Base-by-base conservation (phyloP, 1,140 invertebrate species). In the Tetramorium alpestre region DNA sequence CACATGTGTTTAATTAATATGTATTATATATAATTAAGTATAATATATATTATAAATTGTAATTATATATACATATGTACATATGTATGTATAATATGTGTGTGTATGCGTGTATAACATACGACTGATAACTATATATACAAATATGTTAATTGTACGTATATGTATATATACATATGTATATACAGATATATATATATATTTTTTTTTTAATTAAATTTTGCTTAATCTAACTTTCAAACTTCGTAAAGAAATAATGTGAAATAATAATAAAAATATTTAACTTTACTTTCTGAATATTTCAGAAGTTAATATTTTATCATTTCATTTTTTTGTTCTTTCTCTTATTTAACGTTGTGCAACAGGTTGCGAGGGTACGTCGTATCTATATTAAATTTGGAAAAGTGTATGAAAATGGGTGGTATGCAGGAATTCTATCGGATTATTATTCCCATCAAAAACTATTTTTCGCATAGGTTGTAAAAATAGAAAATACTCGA, bases 381-480 rank as follows among this genome's bases (percentile, higher is more conserved):
- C 38, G n/a, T 41, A 41, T 33, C 33, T 33, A 33, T 54, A 51
- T 18, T 38, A 47, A 56, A 28, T n/a, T 7, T 78, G 22, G 6
- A 25, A 58, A 28, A 44, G 4, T 41, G 10, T 44, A 70, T 16
- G 4, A 6, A 80, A 80, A 13, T 49, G 2, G 16, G 28, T 47
- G 11, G 28, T n/a, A 81, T 65, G 28, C 56, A 44, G 22, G 4
- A 81, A 69, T n/a, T 69, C 10, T 44, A 4, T 80, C 11, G 13
- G 18, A 70, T 70, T 6, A 69, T 64, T 65, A 13, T 56, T 67
- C 11, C n/a, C 33, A 44, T 38, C 25, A 47, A 22, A 56, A 54
- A 69, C 49, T 67, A 81, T 81, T 81, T 69, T 70, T 81, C 11
- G 16, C 16, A 70, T 70, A 69, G 65, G 38, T 81, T 81, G 33